Percentiles rank a stretch among this genome's conserved stretches.
Conservation (phyloP, 2,113 vertebrate species). For the Boleophthalmus pectinirostris region DNA sequence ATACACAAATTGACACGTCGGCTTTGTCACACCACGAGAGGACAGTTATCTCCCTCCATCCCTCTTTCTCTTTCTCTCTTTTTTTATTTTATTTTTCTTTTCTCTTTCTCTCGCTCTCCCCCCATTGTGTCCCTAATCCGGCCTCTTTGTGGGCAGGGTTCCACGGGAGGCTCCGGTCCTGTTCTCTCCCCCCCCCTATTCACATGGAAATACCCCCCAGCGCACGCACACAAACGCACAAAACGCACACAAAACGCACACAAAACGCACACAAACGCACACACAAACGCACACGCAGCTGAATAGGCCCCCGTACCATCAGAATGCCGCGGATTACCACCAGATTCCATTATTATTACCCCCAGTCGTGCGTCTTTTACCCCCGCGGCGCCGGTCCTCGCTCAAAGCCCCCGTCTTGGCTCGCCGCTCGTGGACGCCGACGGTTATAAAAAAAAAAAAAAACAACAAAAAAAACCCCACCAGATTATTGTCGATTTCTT, state of each 20-base stretch:
- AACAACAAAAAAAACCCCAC: too few species aligned
- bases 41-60: slow-evolving; percentile 11
- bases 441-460: slow-evolving; percentile 75
- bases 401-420: slow-evolving; percentile 71
- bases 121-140: slow-evolving; percentile 81
- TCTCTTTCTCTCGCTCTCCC: slow-evolving; percentile 60
- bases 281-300: slow-evolving; percentile 50
- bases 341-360: slow-evolving; percentile 81
- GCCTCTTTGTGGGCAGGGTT: slow-evolving; percentile 79
- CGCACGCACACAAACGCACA: slow-evolving; percentile 44
- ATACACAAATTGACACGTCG: too few species aligned
- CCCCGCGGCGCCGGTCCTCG: slow-evolving; percentile 59
- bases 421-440: slow-evolving; percentile 61
- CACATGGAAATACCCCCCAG: slow-evolving; percentile 78
- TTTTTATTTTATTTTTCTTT: too few species aligned
- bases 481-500: slow-evolving; percentile 64
- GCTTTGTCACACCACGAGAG: background rate
- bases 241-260: slow-evolving; percentile 32
- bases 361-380: slow-evolving; percentile 57
- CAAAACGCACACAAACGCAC: too few species aligned
- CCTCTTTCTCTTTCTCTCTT: slow-evolving; percentile 15
- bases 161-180: slow-evolving; percentile 71
- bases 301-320: slow-evolving; percentile 72
- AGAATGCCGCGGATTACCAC: slow-evolving; percentile 78
- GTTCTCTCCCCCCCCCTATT: slow-evolving; percentile 74